Conservation (phyloP, 2,113 vertebrate species). For the Plecotus auritus region DNA sequence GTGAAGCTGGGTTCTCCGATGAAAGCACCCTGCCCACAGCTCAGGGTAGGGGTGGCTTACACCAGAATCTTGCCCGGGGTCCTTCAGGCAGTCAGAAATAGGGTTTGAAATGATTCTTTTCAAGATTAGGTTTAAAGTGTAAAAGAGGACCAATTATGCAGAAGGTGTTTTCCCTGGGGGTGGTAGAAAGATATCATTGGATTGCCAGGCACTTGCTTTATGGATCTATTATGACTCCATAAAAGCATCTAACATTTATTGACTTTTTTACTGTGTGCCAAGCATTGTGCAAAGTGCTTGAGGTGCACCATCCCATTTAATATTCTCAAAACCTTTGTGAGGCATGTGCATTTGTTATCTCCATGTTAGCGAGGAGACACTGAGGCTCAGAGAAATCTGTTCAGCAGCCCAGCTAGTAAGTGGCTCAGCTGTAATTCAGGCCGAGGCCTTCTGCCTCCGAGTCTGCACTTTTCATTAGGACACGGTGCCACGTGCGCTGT, state of each 20-base stretch:
- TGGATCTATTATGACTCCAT: neutral
- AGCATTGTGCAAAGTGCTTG: neutral
- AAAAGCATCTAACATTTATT: neutral
- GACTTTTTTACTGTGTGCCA: neutral
- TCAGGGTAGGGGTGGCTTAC: neutral
- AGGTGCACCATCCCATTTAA: neutral
- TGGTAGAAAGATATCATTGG: neutral
- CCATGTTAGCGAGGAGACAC: neutral
- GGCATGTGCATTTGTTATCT: neutral
- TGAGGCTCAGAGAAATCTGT: neutral
- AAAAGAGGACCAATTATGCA: neutral
- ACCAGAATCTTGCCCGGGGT: neutral
- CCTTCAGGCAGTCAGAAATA: neutral
- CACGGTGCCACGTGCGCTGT: accelerated
- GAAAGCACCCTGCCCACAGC: neutral
- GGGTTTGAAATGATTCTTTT: neutral
- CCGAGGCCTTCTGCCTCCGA: neutral
- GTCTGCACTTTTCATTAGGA: neutral
- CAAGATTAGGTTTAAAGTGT: neutral
- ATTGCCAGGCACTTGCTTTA: neutral
- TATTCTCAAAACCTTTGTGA: neutral
- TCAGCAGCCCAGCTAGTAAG: neutral
- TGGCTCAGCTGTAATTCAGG: neutral
- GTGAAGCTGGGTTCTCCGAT: neutral
- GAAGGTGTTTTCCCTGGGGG: neutral